Conservation (phyloP, 2,888 invertebrate species). For the Anaspis maculata region DNA sequence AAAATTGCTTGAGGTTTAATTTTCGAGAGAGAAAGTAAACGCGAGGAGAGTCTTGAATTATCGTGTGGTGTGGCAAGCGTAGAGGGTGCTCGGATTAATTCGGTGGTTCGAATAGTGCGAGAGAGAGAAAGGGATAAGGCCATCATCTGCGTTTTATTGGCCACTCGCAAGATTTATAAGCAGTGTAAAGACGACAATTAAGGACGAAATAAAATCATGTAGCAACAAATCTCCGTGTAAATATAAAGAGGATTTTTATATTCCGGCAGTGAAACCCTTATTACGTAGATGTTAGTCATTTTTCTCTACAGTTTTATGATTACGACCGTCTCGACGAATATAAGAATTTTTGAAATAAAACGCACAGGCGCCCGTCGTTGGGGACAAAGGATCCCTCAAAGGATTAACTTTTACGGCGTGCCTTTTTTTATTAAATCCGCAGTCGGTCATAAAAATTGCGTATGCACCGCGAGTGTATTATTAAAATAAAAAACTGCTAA, state of each 20-base stretch:
- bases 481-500: too few relatives aligned
- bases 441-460: too few relatives aligned
- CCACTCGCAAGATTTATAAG: conserved; percentile 22
- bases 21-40: conserved; percentile 6
- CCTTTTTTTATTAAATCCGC: conserved; percentile 22
- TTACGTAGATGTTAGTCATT: conserved; percentile 20
- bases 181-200: conserved; percentile 24
- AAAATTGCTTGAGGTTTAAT: conserved; percentile 8
- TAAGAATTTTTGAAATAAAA: conserved; percentile 20
- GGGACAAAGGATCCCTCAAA: conserved; percentile 18
- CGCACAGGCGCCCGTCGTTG: conserved; percentile 8
- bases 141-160: conserved; percentile 23
- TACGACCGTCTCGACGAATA: conserved; percentile 13
- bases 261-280: conserved; percentile 11
- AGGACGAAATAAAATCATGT: conserved; percentile 22
- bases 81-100: too few relatives aligned
- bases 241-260: conserved; percentile 18
- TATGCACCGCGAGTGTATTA: too few relatives aligned
- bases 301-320: conserved; percentile 19
- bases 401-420: conserved; percentile 23
- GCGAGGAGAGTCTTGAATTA: conserved; percentile 5
- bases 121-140: too few relatives aligned
- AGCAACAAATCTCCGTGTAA: conserved; percentile 21
- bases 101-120: too few relatives aligned
- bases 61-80: conserved; percentile 5